A percentile compares a stretch with the other conserved stretches of the same genome.
phyloP scores from a whole-genome alignment of 2,797 vertebrate genomes.

The Tolypeutes matacus region DNA sequence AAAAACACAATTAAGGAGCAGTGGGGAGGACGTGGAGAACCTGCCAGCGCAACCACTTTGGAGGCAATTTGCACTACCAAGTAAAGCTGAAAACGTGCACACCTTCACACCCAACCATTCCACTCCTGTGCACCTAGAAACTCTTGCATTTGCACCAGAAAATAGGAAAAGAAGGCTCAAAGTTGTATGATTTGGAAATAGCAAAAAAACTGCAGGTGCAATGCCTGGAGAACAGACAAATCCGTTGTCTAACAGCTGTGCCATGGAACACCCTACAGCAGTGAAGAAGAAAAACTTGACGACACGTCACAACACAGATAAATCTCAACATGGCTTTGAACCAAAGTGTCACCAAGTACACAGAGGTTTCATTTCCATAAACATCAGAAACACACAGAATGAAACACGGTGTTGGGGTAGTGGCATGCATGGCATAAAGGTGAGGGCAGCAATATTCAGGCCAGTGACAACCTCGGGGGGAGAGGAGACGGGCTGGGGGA shows the following conservation, averaged over 20 bases:
- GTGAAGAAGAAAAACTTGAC: background rate
- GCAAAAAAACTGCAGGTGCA: background rate
- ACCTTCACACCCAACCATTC: background rate
- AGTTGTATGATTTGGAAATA: background rate
- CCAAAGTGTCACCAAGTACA: background rate
- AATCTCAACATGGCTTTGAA: background rate
- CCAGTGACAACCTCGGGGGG: background rate
- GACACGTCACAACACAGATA: background rate
- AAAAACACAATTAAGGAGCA: background rate
- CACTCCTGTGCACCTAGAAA: background rate
- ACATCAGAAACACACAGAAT: background rate
- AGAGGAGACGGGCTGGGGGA: background rate
- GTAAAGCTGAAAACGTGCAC: background rate
- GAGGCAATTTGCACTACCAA: background rate
- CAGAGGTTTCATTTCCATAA: background rate
- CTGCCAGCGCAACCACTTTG: background rate
- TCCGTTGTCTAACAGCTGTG: background rate
- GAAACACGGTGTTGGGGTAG: background rate
- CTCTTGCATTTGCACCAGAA: background rate
- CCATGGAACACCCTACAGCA: background rate
- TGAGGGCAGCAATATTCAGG: background rate
- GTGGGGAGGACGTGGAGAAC: fast-evolving
- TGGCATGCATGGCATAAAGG: background rate
- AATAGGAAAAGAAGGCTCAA: background rate
- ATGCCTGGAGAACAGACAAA: background rate